A percentile compares a stretch with the other conserved stretches of the same genome.
These are phyloP conservation scores for Drosophila acutilabella DNA, from an alignment of 2,888 invertebrate species.

Conservation along the genomic window DNA sequence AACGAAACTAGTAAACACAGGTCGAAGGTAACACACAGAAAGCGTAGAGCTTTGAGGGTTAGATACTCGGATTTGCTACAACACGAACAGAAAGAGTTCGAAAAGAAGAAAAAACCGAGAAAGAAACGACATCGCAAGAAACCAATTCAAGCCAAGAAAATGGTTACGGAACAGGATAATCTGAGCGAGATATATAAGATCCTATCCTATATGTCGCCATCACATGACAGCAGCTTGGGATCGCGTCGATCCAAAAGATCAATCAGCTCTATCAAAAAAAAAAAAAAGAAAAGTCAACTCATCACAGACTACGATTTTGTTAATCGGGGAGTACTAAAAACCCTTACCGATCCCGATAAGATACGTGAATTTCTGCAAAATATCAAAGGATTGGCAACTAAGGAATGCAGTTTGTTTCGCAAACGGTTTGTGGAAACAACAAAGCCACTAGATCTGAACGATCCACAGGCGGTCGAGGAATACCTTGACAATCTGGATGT, in stretches of 20 bases:
- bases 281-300: neutral
- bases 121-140: too few species aligned
- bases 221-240: too few species aligned
- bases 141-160: too few species aligned
- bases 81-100: too few species aligned
- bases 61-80: too few species aligned
- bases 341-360: neutral
- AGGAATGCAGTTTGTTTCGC: neutral
- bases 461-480: neutral
- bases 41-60: too few species aligned
- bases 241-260: neutral
- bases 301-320: neutral
- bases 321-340: neutral
- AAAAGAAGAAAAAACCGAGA: too few species aligned
- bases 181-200: too few species aligned
- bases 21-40: too few species aligned
- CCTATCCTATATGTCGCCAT: neutral
- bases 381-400: neutral
- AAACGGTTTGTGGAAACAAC: neutral
- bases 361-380: constrained; percentile 2
- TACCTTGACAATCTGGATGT: neutral
- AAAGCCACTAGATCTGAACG: neutral
- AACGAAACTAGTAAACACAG: neutral
- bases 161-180: too few species aligned
- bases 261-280: too few species aligned